Conservation (phyloP, 2,113 vertebrate species). For the Coracopsis vasa region DNA sequence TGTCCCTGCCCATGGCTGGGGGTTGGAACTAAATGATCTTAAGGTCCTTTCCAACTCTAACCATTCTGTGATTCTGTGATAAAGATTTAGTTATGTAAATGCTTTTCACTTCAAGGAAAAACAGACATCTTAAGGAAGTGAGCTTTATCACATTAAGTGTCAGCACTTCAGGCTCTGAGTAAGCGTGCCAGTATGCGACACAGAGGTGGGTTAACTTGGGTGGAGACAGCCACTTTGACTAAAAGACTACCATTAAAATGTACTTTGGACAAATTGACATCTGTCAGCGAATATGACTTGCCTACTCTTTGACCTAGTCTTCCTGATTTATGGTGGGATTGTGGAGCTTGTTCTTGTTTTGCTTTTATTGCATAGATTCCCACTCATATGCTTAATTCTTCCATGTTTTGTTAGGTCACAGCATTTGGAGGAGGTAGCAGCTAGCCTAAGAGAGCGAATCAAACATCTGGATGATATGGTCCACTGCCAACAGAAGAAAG, state of each 20-base stretch:
- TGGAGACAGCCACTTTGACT: neutral
- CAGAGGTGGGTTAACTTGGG: constrained; percentile 9
- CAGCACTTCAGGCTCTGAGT: constrained; percentile 19
- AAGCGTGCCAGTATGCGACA: neutral
- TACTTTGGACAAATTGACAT: neutral
- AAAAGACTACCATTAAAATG: neutral
- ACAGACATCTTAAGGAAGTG: neutral
- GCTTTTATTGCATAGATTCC: neutral
- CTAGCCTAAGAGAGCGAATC: constrained; percentile 89
- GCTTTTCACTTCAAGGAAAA: neutral
- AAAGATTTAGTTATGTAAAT: neutral
- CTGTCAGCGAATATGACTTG: neutral
- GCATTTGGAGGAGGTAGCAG: constrained; percentile 82
- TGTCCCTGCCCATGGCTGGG: neutral
- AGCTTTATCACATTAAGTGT: neutral
- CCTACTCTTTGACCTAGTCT: neutral
- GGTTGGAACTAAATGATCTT: neutral
- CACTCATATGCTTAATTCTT: neutral
- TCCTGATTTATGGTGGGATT: neutral
- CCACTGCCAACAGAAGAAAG: constrained; percentile 96
- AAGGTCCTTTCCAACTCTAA: neutral
- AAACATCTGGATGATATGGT: constrained; percentile 97
- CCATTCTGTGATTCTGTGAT: neutral
- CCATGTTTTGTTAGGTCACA: constrained; percentile 74
- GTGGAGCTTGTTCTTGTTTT: neutral